Evolutionary conservation across 2,113 vertebrate genomes (phyloP).

Genomic region (Leptosomus discolor): DNA sequence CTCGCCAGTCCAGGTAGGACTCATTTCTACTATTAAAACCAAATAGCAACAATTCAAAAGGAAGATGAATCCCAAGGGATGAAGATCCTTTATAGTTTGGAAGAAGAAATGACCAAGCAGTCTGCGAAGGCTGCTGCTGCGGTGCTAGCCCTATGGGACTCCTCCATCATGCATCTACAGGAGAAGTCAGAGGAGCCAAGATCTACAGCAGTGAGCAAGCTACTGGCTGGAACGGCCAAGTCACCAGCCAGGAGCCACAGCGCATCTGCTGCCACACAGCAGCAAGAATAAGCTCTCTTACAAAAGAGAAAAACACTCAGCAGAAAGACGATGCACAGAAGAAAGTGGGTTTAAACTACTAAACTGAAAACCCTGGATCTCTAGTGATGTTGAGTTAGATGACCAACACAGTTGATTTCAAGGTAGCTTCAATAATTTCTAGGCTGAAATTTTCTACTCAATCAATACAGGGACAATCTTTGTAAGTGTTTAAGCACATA

Average conservation of each 20-base stretch:
- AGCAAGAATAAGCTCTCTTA: not conserved
- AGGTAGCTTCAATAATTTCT: not conserved
- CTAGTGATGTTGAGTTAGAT: not conserved
- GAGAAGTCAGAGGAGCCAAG: not conserved
- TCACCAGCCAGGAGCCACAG: not conserved
- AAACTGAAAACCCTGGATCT: not conserved
- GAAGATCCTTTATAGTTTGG: not conserved
- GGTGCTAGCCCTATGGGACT: not conserved
- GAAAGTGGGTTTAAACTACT: not conserved
- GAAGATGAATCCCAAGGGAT: not conserved
- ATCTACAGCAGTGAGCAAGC: not conserved
- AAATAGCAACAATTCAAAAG: not conserved
- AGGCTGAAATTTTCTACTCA: not conserved
- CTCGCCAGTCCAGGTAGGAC: not conserved
- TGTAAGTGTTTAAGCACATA: not conserved
- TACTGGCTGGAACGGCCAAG: not conserved
- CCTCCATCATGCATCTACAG: not conserved
- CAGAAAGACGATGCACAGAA: not conserved
- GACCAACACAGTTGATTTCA: not conserved
- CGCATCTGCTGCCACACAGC: not conserved
- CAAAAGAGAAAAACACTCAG: not conserved
- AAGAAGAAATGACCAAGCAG: not conserved
- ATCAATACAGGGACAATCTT: not conserved
- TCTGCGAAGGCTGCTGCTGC: not conserved
- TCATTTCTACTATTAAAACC: not conserved